Conservation (phyloP, 2,797 vertebrate genomes). For the Lophotriccus pileatus region DNA sequence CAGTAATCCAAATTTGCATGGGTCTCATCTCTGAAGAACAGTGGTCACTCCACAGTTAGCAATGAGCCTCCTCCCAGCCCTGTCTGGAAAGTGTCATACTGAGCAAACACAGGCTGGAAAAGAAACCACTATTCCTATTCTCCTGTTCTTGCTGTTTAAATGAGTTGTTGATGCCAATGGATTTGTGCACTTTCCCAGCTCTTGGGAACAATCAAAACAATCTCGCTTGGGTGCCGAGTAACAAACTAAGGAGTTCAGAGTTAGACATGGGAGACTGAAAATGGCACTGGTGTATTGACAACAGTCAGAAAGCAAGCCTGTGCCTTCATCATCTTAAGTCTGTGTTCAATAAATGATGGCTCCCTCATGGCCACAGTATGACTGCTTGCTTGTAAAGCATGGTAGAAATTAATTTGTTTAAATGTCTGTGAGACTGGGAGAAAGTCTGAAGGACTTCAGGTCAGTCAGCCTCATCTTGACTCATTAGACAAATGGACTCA, state of each 20-base stretch:
- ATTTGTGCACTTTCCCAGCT: background rate
- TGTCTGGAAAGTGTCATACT: background rate
- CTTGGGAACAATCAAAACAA: background rate
- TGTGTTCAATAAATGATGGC: background rate
- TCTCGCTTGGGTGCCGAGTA: background rate
- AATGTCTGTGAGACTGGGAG: accelerated
- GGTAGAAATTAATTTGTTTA: background rate
- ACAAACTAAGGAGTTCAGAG: background rate
- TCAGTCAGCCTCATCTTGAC: background rate
- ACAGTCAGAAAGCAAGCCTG: background rate
- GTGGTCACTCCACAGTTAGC: background rate
- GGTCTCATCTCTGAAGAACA: background rate
- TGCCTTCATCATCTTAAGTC: background rate
- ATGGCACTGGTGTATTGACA: background rate
- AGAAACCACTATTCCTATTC: background rate
- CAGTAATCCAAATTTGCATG: background rate
- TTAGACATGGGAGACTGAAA: background rate
- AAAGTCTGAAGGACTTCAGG: background rate
- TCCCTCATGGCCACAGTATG: background rate
- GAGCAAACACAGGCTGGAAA: background rate
- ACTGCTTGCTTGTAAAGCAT: background rate
- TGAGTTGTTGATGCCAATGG: background rate
- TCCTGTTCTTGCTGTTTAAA: background rate
- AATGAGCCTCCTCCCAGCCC: background rate
- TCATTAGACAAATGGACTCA: background rate